These are phyloP conservation scores for Bujurquina vittata DNA, from an alignment of 2,113 vertebrate genomes.

Conservation along the genomic window DNA sequence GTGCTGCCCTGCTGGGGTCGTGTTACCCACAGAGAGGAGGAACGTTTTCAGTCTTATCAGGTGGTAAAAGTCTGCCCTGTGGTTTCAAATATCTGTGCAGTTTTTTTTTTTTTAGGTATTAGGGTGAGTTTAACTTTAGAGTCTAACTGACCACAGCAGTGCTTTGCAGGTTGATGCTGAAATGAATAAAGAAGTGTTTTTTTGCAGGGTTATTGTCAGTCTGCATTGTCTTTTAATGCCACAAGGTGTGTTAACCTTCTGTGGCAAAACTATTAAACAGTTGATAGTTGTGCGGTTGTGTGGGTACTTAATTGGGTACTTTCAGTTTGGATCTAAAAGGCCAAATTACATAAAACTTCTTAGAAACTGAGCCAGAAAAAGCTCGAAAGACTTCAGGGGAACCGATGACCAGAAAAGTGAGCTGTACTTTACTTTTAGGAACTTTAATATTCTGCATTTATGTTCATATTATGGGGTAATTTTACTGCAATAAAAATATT, in stretches of 20 bases:
- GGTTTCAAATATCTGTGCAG: neutral
- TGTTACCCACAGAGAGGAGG: neutral
- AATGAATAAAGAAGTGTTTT: neutral
- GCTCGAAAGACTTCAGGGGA: neutral
- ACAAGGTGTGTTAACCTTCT: neutral
- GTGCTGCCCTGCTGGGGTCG: neutral
- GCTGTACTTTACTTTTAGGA: neutral
- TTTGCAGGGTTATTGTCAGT: neutral
- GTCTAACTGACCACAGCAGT: neutral
- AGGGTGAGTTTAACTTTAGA: neutral
- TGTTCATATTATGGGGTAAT: accelerated
- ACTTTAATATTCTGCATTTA: neutral
- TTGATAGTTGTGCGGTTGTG: too few relatives aligned
- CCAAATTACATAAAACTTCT: neutral
- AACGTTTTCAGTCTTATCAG: neutral
- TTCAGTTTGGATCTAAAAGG: neutral
- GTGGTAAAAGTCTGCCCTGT: neutral
- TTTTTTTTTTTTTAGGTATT: neutral
- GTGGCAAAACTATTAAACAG: neutral
- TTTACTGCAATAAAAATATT: neutral
- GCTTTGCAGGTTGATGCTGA: neutral
- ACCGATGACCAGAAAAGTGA: neutral
- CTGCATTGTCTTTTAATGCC: neutral
- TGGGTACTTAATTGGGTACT: too few relatives aligned
- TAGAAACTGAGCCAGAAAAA: neutral